Evolutionary conservation across 2,113 vertebrate genomes (phyloP).

Genomic region (Tachysurus vachellii): DNA sequence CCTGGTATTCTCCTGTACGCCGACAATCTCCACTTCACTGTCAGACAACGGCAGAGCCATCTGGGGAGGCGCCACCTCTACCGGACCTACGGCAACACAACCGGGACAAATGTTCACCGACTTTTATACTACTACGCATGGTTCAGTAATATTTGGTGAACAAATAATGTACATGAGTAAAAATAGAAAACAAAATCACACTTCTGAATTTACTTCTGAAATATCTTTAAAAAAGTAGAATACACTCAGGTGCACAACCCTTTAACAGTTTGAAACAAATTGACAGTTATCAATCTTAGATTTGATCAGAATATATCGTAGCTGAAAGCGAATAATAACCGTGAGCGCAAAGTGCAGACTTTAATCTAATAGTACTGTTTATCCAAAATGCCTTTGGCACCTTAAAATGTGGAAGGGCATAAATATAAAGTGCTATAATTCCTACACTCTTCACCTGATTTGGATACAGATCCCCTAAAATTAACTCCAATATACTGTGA

Average conservation of each 20-base stretch:
- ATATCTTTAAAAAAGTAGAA: background rate
- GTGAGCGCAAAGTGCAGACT: background rate
- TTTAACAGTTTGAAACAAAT: background rate
- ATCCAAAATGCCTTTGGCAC: background rate
- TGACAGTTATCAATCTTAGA: background rate
- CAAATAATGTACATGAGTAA: background rate
- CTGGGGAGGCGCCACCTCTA: conserved; percentile 81
- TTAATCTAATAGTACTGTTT: background rate
- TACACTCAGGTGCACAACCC: background rate
- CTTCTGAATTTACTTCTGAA: background rate
- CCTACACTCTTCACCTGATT: background rate
- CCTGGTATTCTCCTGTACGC: conserved; percentile 92
- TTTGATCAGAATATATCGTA: background rate
- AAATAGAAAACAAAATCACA: background rate
- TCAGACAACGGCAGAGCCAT: conserved; percentile 89
- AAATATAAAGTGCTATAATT: background rate
- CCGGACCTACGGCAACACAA: conserved; percentile 75
- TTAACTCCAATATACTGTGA: background rate
- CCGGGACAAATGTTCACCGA: conserved; percentile 22
- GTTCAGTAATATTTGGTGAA: background rate
- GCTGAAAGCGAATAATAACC: background rate
- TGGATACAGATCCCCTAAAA: background rate
- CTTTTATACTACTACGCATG: background rate
- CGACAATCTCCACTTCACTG: conserved; percentile 96
- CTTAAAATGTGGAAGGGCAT: background rate